phyloP scores from a whole-genome alignment of 2,888 invertebrate species.

The Baronia brevicornis region DNA sequence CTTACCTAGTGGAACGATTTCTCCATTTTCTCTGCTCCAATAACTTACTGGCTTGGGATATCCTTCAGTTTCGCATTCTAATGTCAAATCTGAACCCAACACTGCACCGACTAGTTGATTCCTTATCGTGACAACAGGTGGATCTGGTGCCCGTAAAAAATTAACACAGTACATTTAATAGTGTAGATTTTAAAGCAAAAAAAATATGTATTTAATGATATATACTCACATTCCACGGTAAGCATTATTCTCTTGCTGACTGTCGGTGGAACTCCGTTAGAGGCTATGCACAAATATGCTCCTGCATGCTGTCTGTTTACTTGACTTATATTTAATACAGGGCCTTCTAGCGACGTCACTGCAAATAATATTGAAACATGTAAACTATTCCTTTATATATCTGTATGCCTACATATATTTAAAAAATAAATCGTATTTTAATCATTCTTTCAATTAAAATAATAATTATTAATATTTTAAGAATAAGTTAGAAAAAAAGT shows the following conservation, averaged over 20 bases:
- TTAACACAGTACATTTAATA: slow-evolving; percentile 4
- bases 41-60: slow-evolving; percentile 91
- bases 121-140: slow-evolving; percentile 89
- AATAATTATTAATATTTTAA: slow-evolving; percentile 1
- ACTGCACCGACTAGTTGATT: slow-evolving; percentile 89
- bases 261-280: slow-evolving; percentile 89
- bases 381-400: slow-evolving; percentile 2
- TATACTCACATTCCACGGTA: slow-evolving; percentile 85
- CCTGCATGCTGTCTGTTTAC: slow-evolving; percentile 87
- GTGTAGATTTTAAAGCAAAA: slow-evolving; percentile 4
- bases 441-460: slow-evolving; percentile 9
- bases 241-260: slow-evolving; percentile 92
- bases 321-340: slow-evolving; percentile 79
- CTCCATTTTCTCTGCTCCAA: slow-evolving; percentile 85
- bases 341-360: slow-evolving; percentile 81
- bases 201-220: neutral
- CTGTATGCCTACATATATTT: too few species aligned
- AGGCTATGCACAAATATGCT: slow-evolving; percentile 87
- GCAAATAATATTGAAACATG: slow-evolving; percentile 27
- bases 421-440: slow-evolving; percentile 7
- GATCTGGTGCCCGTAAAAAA: slow-evolving; percentile 73
- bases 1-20: slow-evolving; percentile 85
- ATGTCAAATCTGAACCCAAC: slow-evolving; percentile 81
- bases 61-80: slow-evolving; percentile 90
- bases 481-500: too few species aligned